Evolutionary conservation across 2,113 vertebrate genomes (phyloP).

Genomic region (Channa argus): DNA sequence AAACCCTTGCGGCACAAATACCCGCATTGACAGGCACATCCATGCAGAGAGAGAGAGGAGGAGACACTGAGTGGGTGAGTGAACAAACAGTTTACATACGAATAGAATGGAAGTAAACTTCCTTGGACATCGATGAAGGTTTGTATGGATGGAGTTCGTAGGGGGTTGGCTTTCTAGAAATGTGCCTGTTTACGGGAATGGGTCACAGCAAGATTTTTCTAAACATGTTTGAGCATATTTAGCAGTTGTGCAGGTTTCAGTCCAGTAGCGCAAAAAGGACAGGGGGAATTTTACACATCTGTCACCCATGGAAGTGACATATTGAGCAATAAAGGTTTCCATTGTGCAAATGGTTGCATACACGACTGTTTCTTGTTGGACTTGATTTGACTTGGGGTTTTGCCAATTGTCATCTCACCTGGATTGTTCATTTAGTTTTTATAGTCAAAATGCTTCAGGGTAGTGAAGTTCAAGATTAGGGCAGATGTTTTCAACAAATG

Average conservation of each 20-base stretch:
- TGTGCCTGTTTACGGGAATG: background rate
- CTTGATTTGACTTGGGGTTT: slow-evolving; percentile 38
- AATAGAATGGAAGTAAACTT: background rate
- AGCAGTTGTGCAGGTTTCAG: slow-evolving; percentile 12
- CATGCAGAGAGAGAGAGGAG: background rate
- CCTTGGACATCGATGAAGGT: background rate
- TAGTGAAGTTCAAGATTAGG: too few relatives aligned
- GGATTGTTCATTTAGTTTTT: background rate
- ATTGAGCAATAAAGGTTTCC: slow-evolving; percentile 35
- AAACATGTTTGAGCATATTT: slow-evolving; percentile 31
- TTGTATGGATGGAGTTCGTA: background rate
- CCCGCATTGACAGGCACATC: slow-evolving; percentile 66
- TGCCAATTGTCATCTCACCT: background rate
- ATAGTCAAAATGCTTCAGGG: background rate
- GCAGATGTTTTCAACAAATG: too few relatives aligned
- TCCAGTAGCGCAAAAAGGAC: background rate
- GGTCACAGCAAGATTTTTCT: background rate
- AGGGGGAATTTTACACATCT: slow-evolving; percentile 1
- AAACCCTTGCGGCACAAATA: slow-evolving; percentile 36
- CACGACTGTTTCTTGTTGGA: slow-evolving; percentile 14
- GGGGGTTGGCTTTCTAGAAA: background rate
- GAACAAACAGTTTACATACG: background rate
- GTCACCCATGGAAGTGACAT: background rate
- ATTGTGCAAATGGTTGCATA: background rate
- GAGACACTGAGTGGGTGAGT: background rate